Conservation (phyloP, 2,113 vertebrate species). For the Megaleporinus macrocephalus region DNA sequence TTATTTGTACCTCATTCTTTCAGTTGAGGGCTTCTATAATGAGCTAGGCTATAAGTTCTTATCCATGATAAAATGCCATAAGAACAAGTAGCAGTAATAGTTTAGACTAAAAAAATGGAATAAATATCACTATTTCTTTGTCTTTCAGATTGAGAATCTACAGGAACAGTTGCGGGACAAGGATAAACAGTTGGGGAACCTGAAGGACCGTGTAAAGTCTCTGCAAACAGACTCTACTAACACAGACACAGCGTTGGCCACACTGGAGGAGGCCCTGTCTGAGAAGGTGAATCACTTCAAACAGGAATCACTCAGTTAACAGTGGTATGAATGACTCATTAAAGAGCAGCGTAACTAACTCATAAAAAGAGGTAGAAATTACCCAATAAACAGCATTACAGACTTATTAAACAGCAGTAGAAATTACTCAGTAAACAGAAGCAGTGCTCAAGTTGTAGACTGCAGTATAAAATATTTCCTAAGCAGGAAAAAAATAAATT, state of each 20-base stretch:
- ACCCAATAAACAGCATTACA: neutral
- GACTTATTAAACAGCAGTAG: neutral
- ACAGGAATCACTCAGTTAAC: neutral
- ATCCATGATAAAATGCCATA: no score
- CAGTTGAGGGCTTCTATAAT: no score
- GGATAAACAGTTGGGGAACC: constrained; percentile 96
- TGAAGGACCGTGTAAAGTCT: constrained; percentile 97
- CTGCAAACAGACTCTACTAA: constrained; percentile 98
- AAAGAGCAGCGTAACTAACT: neutral
- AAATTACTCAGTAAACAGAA: neutral
- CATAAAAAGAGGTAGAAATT: neutral
- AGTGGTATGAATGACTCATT: no score
- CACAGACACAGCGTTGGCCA: constrained; percentile 96
- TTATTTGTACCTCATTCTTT: no score
- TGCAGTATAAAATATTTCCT: neutral
- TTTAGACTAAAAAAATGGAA: no score
- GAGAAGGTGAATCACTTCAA: constrained; percentile 83
- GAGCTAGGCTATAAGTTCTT: no score
- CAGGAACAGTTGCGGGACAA: constrained; percentile 98
- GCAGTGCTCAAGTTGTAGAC: neutral
- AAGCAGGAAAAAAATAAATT: no score
- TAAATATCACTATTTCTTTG: constrained; percentile 9
- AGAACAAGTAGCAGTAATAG: no score
- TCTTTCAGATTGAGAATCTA: constrained; percentile 93
- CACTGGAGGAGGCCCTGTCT: constrained; percentile 94